These are phyloP conservation scores for Oncorhynchus nerka DNA, from an alignment of 2,113 vertebrate genomes.

Conservation along the genomic window DNA sequence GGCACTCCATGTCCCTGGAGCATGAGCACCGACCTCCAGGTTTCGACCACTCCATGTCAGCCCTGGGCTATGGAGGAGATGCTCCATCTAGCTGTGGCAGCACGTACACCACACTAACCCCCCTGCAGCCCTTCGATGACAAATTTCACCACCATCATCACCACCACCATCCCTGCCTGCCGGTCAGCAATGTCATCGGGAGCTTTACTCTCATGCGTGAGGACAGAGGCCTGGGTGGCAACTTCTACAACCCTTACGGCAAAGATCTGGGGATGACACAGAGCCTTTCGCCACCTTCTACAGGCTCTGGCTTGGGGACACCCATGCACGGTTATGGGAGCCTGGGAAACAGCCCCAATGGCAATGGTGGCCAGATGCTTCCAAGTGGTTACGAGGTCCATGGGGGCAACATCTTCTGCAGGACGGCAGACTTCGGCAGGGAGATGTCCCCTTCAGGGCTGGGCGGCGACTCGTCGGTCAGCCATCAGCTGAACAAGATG, in stretches of 20 bases:
- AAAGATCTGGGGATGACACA: slow-evolving; percentile 80
- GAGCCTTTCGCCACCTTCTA: slow-evolving; percentile 71
- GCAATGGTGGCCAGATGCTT: slow-evolving; percentile 70
- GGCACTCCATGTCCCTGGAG: slow-evolving; percentile 73
- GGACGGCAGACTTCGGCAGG: slow-evolving; percentile 74
- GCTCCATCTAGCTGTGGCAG: slow-evolving; percentile 71
- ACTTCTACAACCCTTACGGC: slow-evolving; percentile 81
- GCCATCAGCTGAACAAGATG: slow-evolving; percentile 76
- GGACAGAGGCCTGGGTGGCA: slow-evolving; percentile 73
- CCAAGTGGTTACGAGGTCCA: slow-evolving; percentile 76
- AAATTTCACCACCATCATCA: slow-evolving; percentile 80
- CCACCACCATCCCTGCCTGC: slow-evolving; percentile 77
- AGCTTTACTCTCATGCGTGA: slow-evolving; percentile 84
- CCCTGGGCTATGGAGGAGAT: slow-evolving; percentile 79
- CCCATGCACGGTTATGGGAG: slow-evolving; percentile 74
- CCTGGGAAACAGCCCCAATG: slow-evolving; percentile 65
- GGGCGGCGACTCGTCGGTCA: slow-evolving; percentile 58
- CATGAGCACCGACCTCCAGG: slow-evolving; percentile 69
- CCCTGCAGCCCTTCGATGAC: slow-evolving; percentile 80
- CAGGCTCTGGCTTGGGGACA: slow-evolving; percentile 66
- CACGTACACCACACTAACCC: slow-evolving; percentile 82
- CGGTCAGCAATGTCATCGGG: slow-evolving; percentile 81
- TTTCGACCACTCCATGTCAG: slow-evolving; percentile 76
- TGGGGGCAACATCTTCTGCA: slow-evolving; percentile 74
- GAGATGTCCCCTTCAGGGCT: slow-evolving; percentile 78